Conservation (phyloP, 2,797 vertebrate genomes). For the Diceros bicornis region DNA sequence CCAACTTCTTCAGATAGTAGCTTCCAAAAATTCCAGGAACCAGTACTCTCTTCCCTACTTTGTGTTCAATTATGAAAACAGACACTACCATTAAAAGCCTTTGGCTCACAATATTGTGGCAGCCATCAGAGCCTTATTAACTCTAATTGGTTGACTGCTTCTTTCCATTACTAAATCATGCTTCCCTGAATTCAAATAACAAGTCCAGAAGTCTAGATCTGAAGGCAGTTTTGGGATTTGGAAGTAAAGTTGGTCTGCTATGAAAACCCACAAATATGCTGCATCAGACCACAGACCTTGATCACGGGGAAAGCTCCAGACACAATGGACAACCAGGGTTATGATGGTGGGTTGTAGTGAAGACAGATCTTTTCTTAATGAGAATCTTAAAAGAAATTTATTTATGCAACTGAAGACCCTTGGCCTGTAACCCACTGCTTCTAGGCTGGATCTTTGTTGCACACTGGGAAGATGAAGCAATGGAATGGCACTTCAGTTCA, state of each 20-base stretch:
- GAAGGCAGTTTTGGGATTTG: slow-evolving; percentile 64
- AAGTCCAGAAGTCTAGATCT: neutral
- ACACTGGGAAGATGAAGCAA: slow-evolving; percentile 71
- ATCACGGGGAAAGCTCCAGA: slow-evolving; percentile 51
- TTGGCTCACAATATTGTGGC: neutral
- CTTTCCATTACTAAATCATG: slow-evolving; percentile 44
- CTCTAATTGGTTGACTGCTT: neutral
- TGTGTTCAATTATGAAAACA: neutral
- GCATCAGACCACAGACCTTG: neutral
- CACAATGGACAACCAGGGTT: neutral
- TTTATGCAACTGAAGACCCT: slow-evolving; percentile 65
- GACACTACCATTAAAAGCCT: neutral
- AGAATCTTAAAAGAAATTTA: slow-evolving; percentile 75
- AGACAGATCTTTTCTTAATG: slow-evolving; percentile 42
- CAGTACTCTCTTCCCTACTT: neutral
- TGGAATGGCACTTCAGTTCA: slow-evolving; percentile 27
- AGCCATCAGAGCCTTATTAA: neutral
- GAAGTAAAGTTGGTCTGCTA: slow-evolving; percentile 58
- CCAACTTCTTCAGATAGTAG: neutral
- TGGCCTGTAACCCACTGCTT: slow-evolving; percentile 51
- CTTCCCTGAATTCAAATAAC: slow-evolving; percentile 67
- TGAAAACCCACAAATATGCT: slow-evolving; percentile 46
- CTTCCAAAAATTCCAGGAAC: neutral
- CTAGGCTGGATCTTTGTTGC: slow-evolving; percentile 61
- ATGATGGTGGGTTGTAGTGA: neutral